These are phyloP conservation scores for Etheostoma nigrum DNA, from an alignment of 2,797 vertebrate genomes.

Conservation along the genomic window DNA sequence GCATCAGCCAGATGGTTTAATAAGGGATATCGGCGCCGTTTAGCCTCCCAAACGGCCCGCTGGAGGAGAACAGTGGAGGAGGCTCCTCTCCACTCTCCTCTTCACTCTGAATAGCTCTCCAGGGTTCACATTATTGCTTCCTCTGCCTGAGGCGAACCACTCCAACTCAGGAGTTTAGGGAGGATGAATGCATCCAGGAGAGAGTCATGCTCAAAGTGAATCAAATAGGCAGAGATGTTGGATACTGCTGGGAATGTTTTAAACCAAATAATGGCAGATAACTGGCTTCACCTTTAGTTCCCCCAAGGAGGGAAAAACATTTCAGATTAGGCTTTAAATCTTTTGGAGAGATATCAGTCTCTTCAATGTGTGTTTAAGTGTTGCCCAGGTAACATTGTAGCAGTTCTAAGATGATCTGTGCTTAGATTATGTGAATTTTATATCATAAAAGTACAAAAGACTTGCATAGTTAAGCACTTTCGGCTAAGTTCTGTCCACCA, in stretches of 20 bases:
- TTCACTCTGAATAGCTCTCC: slow-evolving; percentile 87
- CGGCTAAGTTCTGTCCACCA: slow-evolving; percentile 43
- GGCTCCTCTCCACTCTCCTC: slow-evolving; percentile 81
- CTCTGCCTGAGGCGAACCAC: slow-evolving; percentile 87
- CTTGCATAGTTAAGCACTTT: slow-evolving; percentile 53
- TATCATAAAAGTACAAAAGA: slow-evolving; percentile 57
- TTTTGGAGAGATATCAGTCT: slow-evolving; percentile 55
- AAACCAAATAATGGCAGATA: slow-evolving; percentile 85
- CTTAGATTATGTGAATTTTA: slow-evolving; percentile 52
- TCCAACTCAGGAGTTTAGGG: slow-evolving; percentile 86
- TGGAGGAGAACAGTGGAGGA: slow-evolving; percentile 84
- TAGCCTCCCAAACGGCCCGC: slow-evolving; percentile 88
- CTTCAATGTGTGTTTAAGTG: slow-evolving; percentile 72
- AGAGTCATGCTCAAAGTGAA: slow-evolving; percentile 84
- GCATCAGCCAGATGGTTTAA: slow-evolving; percentile 91
- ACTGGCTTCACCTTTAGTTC: slow-evolving; percentile 80
- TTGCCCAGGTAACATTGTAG: slow-evolving; percentile 57
- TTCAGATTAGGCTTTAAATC: slow-evolving; percentile 73
- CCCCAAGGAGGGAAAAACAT: slow-evolving; percentile 73
- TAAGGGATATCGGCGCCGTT: slow-evolving; percentile 87
- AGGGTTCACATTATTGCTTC: slow-evolving; percentile 89
- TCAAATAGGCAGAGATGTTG: slow-evolving; percentile 83
- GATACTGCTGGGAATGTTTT: slow-evolving; percentile 83
- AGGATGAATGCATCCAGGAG: slow-evolving; percentile 86
- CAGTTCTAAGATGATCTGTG: slow-evolving; percentile 8